Conservation (phyloP, 2,113 vertebrate species). For the Tympanuchus pallidicinctus region DNA sequence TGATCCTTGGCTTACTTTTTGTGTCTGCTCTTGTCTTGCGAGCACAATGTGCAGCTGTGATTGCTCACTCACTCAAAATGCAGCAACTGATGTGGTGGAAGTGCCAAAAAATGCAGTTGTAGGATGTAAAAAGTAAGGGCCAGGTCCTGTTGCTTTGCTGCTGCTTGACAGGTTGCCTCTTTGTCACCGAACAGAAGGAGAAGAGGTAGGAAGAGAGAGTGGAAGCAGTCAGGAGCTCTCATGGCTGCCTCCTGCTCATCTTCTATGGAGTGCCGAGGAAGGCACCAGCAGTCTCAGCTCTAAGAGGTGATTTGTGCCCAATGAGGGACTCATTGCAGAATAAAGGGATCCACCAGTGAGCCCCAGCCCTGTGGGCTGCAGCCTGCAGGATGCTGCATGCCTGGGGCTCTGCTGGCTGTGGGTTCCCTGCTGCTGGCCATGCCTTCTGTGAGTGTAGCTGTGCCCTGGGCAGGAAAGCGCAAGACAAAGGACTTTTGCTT, state of each 20-base stretch:
- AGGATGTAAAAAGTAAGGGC: neutral
- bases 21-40: neutral
- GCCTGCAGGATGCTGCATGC: neutral
- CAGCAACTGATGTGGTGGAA: neutral
- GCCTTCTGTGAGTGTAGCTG: neutral
- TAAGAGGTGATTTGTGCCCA: neutral
- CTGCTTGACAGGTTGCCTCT: neutral
- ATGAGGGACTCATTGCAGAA: neutral
- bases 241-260: neutral
- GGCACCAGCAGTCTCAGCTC: neutral
- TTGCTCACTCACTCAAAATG: neutral
- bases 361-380: neutral
- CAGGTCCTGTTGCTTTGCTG: neutral
- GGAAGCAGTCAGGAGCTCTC: neutral
- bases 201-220: neutral
- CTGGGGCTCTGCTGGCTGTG: neutral
- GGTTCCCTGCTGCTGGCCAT: neutral
- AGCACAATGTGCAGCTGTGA: neutral
- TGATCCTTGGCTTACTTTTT: neutral
- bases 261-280: neutral
- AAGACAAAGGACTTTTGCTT: neutral
- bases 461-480: neutral
- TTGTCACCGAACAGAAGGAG: neutral
- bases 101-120: neutral
- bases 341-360: neutral